These are phyloP conservation scores for Motacilla tschutschensis DNA, from an alignment of 2,113 vertebrate species.

Conservation along the genomic window DNA sequence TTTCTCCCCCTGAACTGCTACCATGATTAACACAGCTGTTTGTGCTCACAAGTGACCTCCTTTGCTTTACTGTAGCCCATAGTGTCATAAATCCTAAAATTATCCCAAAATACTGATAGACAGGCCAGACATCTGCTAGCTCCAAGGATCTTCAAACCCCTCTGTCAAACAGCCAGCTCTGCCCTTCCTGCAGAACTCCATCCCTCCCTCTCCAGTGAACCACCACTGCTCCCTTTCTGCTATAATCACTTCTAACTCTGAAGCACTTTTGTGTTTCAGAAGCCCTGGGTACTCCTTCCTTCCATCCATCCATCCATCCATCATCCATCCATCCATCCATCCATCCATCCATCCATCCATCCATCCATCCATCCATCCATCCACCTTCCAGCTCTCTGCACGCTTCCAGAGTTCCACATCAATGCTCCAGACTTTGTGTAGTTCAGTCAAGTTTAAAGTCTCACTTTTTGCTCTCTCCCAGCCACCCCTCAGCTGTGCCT, in stretches of 20 bases:
- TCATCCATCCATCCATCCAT: no score
- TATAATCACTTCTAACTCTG: not conserved
- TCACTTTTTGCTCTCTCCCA: not conserved
- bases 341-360: no score
- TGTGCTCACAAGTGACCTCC: not conserved
- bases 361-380: not conserved
- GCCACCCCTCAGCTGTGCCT: not conserved
- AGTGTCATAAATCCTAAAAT: not conserved
- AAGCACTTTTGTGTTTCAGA: not conserved
- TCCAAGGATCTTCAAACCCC: not conserved
- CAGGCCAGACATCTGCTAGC: not conserved
- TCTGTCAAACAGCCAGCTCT: not conserved
- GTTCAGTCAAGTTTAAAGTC: not conserved
- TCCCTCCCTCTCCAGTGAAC: not conserved
- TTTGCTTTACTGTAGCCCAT: not conserved
- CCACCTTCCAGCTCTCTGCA: not conserved
- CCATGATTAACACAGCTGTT: not conserved
- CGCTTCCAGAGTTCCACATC: not conserved
- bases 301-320: not conserved
- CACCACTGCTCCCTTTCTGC: not conserved
- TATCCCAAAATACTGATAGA: not conserved
- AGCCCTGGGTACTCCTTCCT: not conserved
- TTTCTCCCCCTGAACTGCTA: not conserved
- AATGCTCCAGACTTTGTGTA: rapidly evolving
- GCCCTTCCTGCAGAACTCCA: rapidly evolving